These are phyloP conservation scores for Chelonia mydas DNA, from an alignment of 2,797 vertebrate genomes.

Conservation along the genomic window DNA sequence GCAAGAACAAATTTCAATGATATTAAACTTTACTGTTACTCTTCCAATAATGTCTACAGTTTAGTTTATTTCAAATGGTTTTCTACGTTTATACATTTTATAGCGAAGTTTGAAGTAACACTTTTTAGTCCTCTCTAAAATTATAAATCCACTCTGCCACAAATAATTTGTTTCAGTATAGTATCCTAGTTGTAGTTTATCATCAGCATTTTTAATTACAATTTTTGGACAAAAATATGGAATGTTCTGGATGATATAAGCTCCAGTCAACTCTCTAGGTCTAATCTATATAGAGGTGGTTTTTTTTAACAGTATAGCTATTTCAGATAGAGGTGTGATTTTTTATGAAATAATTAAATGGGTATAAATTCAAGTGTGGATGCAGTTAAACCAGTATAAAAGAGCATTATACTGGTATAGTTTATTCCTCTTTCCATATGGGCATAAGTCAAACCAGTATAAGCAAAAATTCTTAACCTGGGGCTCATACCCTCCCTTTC, in stretches of 20 bases:
- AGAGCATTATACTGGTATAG: background rate
- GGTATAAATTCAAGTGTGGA: background rate
- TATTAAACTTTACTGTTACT: background rate
- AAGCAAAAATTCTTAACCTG: background rate
- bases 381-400: background rate
- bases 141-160: background rate
- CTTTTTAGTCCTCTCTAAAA: background rate
- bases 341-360: background rate
- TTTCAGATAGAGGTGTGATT: background rate
- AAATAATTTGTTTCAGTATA: background rate
- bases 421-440: background rate
- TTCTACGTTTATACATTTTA: background rate
- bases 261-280: background rate
- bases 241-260: background rate
- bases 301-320: background rate
- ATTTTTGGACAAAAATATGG: background rate
- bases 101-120: background rate
- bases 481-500: background rate
- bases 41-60: background rate
- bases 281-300: background rate
- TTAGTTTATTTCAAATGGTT: slow-evolving; percentile 4
- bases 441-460: background rate
- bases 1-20: background rate
- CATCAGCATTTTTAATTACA: background rate
- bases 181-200: background rate